These are phyloP conservation scores for Caenorhabditis sp. DNA, from an alignment of 2,888 invertebrate genomes.

Conservation along the genomic window DNA sequence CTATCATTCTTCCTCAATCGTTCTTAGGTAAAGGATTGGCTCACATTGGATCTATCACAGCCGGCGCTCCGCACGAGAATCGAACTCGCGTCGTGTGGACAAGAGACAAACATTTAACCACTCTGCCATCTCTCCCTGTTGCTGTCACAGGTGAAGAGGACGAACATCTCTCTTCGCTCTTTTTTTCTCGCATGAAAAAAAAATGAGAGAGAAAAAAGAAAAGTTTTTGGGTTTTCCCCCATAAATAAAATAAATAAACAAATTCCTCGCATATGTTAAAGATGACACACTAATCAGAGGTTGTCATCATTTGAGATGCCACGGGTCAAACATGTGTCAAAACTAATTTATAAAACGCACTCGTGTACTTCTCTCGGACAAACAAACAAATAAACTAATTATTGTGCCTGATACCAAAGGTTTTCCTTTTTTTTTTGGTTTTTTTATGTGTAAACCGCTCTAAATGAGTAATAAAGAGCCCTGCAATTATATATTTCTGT, in stretches of 20 bases:
- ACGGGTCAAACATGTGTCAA: constrained; percentile 5
- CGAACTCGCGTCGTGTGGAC: neutral
- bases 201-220: neutral
- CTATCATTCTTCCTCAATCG: neutral
- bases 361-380: too few species aligned
- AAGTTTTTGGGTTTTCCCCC: neutral
- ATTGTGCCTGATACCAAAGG: too few species aligned
- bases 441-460: too few species aligned
- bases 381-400: too few species aligned
- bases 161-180: neutral
- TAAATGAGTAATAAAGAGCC: too few species aligned
- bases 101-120: neutral
- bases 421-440: too few species aligned
- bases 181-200: neutral
- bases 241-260: neutral
- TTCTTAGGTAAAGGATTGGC: neutral
- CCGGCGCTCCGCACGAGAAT: neutral
- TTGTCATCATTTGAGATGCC: neutral
- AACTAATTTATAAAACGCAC: neutral
- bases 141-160: neutral
- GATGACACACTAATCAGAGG: neutral
- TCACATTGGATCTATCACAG: neutral
- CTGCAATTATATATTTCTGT: too few species aligned
- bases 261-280: neutral
- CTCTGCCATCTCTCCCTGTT: neutral